Evolutionary conservation across 2,888 invertebrate species (phyloP).

Genomic region (Heliconius hortense): DNA sequence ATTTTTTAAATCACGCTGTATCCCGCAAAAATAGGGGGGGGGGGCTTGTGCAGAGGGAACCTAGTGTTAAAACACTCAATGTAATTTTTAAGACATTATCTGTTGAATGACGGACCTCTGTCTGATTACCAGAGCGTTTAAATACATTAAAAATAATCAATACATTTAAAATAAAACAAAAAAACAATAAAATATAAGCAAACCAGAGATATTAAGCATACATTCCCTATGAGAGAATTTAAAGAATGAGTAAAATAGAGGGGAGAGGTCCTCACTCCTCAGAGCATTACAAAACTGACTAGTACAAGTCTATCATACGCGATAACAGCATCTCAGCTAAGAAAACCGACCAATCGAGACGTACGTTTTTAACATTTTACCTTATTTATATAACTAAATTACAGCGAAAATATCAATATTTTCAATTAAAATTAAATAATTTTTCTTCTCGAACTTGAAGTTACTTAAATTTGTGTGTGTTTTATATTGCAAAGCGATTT

Average conservation of each 20-base stretch:
- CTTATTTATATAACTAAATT: not conserved
- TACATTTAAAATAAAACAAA: too few species aligned
- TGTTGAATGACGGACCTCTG: too few species aligned
- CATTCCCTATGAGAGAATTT: not conserved
- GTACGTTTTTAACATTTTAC: not conserved
- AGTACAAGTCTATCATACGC: not conserved
- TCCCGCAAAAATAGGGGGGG: too few species aligned
- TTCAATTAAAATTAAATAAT: not conserved
- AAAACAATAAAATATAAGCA: not conserved
- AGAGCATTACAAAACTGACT: constrained; percentile 11
- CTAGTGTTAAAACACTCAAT: too few species aligned
- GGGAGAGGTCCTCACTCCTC: constrained; percentile 16
- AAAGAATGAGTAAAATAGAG: constrained; percentile 24
- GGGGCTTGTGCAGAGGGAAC: too few species aligned
- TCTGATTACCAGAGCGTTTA: too few species aligned
- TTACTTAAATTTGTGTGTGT: not conserved
- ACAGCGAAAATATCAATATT: not conserved
- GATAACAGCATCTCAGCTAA: constrained; percentile 3
- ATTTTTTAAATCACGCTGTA: too few species aligned
- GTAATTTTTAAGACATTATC: too few species aligned
- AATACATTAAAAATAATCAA: too few species aligned
- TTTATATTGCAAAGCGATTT: constrained; percentile 25
- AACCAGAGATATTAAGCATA: not conserved
- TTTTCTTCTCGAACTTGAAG: not conserved
- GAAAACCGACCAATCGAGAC: not conserved